These are phyloP conservation scores for Yoshiicerus persimilis DNA, from an alignment of 1,140 invertebrate genomes.

Conservation along the genomic window DNA sequence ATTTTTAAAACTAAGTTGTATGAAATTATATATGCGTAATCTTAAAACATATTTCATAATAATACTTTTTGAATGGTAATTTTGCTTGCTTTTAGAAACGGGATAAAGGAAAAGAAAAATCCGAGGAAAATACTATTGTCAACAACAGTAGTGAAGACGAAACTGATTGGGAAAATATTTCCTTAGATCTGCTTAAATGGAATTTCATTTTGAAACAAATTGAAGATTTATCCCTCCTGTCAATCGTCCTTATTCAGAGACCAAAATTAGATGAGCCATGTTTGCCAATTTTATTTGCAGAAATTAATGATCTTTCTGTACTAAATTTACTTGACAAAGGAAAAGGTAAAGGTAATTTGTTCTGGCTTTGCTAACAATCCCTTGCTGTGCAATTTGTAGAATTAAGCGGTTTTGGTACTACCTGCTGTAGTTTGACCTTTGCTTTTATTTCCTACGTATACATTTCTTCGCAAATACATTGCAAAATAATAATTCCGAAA, in stretches of 20 bases:
- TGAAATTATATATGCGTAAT: no score
- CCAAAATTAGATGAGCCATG: constrained; percentile 60
- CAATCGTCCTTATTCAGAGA: constrained; percentile 61
- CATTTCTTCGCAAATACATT: not conserved
- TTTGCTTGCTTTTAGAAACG: not conserved
- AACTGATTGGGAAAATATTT: constrained; percentile 77
- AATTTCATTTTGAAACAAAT: constrained; percentile 80
- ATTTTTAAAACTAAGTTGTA: not conserved
- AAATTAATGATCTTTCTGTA: constrained; percentile 68
- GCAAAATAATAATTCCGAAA: no score
- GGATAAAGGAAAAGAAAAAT: constrained; percentile 14
- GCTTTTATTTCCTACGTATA: not conserved
- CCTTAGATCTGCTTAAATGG: constrained; percentile 82
- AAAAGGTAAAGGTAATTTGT: constrained; percentile 61
- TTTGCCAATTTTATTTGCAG: constrained; percentile 56
- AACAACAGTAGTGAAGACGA: constrained; percentile 41
- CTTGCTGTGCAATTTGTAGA: no score
- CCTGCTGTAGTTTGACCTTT: no score
- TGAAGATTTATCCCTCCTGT: constrained; percentile 80
- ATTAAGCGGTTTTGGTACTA: no score
- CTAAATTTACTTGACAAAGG: constrained; percentile 73
- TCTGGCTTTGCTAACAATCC: no score
- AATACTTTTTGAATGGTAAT: not conserved
- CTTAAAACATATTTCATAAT: no score
- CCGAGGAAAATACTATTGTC: not conserved